Evolutionary conservation across 2,797 vertebrate genomes (phyloP).

Genomic region (Gila robusta): DNA sequence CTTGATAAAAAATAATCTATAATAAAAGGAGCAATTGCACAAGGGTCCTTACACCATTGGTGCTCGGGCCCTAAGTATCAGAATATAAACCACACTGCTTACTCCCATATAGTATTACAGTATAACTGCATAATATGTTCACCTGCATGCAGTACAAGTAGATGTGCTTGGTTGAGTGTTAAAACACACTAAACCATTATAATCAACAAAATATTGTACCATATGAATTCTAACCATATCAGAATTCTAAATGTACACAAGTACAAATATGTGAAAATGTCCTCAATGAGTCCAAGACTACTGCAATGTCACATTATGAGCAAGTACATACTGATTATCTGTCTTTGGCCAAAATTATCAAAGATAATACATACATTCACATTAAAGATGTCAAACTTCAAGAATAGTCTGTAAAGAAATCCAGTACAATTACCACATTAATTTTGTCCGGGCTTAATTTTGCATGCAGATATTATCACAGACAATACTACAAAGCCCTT

Average conservation of each 20-base stretch:
- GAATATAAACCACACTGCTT: slow-evolving; percentile 29
- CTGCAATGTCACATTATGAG: slow-evolving; percentile 21
- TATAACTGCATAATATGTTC: slow-evolving; percentile 39
- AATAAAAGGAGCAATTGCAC: neutral
- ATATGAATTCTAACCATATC: slow-evolving; percentile 36
- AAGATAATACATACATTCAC: neutral
- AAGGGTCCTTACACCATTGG: too few species aligned
- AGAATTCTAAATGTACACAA: slow-evolving; percentile 44
- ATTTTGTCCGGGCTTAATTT: slow-evolving; percentile 35
- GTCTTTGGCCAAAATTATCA: slow-evolving; percentile 28
- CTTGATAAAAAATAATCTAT: slow-evolving; percentile 26
- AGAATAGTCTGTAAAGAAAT: slow-evolving; percentile 18
- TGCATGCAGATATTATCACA: slow-evolving; percentile 56
- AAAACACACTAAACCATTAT: slow-evolving; percentile 62
- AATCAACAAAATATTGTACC: slow-evolving; percentile 36
- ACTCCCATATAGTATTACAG: slow-evolving; percentile 28
- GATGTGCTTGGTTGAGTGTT: slow-evolving; percentile 59
- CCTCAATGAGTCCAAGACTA: slow-evolving; percentile 19
- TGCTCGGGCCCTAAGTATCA: neutral
- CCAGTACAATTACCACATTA: slow-evolving; percentile 11
- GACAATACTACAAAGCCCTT: slow-evolving; percentile 47
- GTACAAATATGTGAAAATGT: slow-evolving; percentile 35
- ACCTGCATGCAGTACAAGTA: slow-evolving; percentile 52
- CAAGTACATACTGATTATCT: neutral
- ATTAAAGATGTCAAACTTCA: slow-evolving; percentile 2